Percentiles rank a stretch among this genome's conserved stretches.
Evolutionary conservation across 2,888 invertebrate genomes (phyloP).

Genomic region (Athripsodes cinereus): DNA sequence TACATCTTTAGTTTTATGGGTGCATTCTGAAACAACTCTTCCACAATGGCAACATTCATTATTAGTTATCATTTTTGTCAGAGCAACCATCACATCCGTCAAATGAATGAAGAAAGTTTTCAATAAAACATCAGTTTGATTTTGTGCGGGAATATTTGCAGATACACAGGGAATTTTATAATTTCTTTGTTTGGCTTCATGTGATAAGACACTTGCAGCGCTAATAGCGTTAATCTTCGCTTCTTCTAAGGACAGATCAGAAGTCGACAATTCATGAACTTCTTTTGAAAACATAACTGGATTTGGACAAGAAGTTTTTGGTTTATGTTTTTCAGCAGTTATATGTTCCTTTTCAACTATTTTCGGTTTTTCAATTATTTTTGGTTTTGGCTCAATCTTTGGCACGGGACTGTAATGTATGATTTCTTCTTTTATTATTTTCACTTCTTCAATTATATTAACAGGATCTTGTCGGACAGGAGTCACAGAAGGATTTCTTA

Average conservation of each 20-base stretch:
- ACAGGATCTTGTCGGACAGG: slow-evolving; percentile 3
- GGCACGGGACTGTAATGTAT: background rate
- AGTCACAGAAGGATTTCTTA: slow-evolving; percentile 8
- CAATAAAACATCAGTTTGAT: slow-evolving; percentile 34
- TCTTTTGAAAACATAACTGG: slow-evolving; percentile 13
- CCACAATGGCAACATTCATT: slow-evolving; percentile 13
- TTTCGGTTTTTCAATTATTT: background rate
- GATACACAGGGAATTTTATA: slow-evolving; percentile 20
- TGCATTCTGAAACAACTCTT: background rate
- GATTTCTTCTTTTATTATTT: slow-evolving; percentile 1
- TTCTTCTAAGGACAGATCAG: slow-evolving; percentile 17
- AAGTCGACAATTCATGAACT: slow-evolving; percentile 8
- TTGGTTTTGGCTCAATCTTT: background rate
- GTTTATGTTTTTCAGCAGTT: background rate
- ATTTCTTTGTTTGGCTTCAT: slow-evolving; percentile 31
- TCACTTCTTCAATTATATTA: background rate
- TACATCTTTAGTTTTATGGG: slow-evolving; percentile 3
- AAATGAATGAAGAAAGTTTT: slow-evolving; percentile 46
- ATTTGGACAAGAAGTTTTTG: slow-evolving; percentile 1
- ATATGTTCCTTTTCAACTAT: background rate
- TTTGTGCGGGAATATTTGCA: slow-evolving; percentile 13
- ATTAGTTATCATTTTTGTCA: slow-evolving; percentile 36
- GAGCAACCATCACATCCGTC: slow-evolving; percentile 45
- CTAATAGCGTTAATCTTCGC: slow-evolving; percentile 22
- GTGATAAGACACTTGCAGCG: slow-evolving; percentile 31